Percentiles rank a stretch among this genome's conserved stretches.
Conservation (phyloP, 1,140 invertebrate genomes). For the Solenopsis invicta region DNA sequence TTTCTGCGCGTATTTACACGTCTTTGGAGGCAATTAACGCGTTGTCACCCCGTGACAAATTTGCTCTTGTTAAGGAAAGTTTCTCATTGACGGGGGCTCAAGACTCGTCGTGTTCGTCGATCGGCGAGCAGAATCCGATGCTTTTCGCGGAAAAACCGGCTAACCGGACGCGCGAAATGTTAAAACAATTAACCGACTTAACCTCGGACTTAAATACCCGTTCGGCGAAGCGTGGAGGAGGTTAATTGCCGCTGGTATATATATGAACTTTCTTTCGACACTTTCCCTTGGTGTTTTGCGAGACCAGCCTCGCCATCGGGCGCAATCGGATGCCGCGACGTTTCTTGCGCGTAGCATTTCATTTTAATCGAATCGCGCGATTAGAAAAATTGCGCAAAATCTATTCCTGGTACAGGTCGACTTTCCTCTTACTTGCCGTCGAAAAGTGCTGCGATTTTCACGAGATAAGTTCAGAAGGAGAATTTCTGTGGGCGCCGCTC, state of each 20-base stretch:
- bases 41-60: conserved; percentile 22
- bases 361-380: neutral
- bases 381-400: neutral
- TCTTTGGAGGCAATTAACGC: conserved; percentile 13
- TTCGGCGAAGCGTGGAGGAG: conserved; percentile 3
- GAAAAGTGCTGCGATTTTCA: neutral
- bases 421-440: neutral
- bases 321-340: neutral
- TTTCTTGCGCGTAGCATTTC: neutral
- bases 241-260: conserved; percentile 39
- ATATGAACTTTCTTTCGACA: conserved; percentile 35
- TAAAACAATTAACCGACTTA: conserved; percentile 21
- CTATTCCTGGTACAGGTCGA: neutral
- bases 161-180: conserved; percentile 5
- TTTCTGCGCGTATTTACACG: neutral
- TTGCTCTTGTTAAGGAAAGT: neutral
- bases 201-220: conserved; percentile 5
- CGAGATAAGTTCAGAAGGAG: neutral
- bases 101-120: neutral
- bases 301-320: neutral
- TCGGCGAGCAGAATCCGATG: conserved; percentile 24
- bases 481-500: neutral
- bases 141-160: conserved; percentile 26
- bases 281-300: conserved; percentile 10
- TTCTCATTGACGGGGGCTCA: neutral